phyloP scores from a whole-genome alignment of 2,113 vertebrate genomes.

The Pterocles gutturalis region DNA sequence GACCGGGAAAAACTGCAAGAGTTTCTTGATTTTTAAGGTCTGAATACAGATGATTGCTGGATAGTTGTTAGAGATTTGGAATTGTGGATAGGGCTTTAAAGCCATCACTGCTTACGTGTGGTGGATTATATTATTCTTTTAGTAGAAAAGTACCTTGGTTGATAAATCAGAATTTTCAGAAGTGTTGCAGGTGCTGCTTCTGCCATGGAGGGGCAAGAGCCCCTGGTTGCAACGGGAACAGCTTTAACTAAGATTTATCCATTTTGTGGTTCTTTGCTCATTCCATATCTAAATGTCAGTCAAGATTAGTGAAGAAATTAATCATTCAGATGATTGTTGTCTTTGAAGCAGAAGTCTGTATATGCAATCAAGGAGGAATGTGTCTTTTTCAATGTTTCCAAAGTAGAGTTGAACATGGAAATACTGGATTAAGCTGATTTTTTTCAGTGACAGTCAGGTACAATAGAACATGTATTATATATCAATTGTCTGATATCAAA shows the following conservation, averaged over 20 bases:
- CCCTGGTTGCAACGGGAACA: rapidly evolving
- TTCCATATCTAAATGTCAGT: not conserved
- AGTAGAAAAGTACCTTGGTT: not conserved
- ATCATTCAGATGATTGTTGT: not conserved
- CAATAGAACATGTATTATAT: not conserved
- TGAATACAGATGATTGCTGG: no score
- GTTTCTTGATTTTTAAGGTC: not conserved
- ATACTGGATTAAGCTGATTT: not conserved
- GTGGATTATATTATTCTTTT: not conserved
- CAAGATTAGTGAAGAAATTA: not conserved
- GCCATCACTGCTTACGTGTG: rapidly evolving
- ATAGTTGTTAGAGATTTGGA: not conserved
- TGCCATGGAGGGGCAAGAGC: not conserved
- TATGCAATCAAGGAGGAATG: not conserved
- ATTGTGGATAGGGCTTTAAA: not conserved
- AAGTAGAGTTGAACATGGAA: not conserved
- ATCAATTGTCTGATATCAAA: not conserved
- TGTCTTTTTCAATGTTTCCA: not conserved
- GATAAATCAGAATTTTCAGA: not conserved
- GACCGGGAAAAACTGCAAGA: not conserved
- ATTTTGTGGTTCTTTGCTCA: not conserved
- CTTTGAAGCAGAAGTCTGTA: not conserved
- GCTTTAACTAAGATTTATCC: not conserved
- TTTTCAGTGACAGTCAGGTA: not conserved
- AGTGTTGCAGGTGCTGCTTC: not conserved